These are phyloP conservation scores for Staurois parvus DNA, from an alignment of 2,797 vertebrate genomes.

Conservation along the genomic window DNA sequence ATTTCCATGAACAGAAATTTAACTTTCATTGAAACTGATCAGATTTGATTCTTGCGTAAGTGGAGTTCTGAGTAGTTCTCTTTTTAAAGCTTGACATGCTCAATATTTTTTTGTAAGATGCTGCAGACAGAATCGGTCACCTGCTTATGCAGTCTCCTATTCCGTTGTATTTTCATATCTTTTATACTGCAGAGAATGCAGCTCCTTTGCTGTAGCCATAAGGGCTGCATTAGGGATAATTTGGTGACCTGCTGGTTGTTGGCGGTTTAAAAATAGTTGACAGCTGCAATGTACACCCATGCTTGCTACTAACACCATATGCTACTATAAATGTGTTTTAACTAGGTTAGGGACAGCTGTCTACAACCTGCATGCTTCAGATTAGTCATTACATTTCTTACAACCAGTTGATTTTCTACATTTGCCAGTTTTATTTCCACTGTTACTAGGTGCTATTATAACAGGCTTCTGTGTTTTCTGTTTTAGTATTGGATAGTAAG, in stretches of 20 bases:
- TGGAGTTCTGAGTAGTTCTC: no score
- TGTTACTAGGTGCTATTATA: neutral
- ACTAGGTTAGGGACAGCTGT: neutral
- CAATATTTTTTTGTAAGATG: no score
- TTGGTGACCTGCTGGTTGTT: neutral
- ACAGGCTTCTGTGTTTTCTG: slow-evolving; percentile 20
- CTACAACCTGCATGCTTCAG: neutral
- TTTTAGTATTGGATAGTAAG: slow-evolving; percentile 92
- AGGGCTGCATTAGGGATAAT: neutral
- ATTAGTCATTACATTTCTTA: neutral
- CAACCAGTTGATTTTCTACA: neutral
- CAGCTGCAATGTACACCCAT: neutral
- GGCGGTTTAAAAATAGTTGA: slow-evolving; percentile 10
- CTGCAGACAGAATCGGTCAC: no score
- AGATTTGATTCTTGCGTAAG: no score
- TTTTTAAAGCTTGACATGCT: no score
- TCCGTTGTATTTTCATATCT: no score
- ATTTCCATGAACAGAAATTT: no score
- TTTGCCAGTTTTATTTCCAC: neutral
- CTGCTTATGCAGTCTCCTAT: no score
- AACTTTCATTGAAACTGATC: no score
- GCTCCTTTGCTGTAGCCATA: no score
- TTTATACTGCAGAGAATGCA: no score
- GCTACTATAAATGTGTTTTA: neutral
- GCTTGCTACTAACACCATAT: neutral